A percentile compares a stretch with the other conserved stretches of the same genome.
These are phyloP conservation scores for Fistularia tabacaria DNA, from an alignment of 2,797 vertebrate genomes.

Conservation along the genomic window DNA sequence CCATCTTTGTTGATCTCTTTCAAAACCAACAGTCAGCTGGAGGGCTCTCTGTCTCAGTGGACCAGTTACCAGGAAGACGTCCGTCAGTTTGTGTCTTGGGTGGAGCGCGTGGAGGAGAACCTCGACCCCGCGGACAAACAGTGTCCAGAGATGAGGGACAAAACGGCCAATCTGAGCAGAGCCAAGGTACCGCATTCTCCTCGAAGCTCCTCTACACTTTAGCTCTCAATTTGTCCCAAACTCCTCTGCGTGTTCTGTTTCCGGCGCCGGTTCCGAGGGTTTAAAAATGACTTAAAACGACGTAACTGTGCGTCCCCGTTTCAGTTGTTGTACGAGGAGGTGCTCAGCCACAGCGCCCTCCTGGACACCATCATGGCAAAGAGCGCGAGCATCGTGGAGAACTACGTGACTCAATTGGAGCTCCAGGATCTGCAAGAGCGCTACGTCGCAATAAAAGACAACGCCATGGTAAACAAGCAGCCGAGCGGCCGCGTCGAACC, in stretches of 20 bases:
- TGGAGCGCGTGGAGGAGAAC: constrained; percentile 84
- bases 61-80: constrained; percentile 97
- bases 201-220: too few relatives aligned
- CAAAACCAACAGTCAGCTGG: constrained; percentile 81
- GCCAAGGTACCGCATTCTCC: constrained; percentile 77
- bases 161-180: constrained; percentile 85
- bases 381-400: constrained; percentile 84
- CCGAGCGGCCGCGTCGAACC: not conserved
- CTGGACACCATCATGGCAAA: constrained; percentile 89
- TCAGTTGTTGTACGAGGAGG: constrained; percentile 90
- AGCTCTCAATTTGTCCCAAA: too few relatives aligned
- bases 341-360: constrained; percentile 83
- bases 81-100: constrained; percentile 87
- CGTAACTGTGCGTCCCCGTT: constrained; percentile 5
- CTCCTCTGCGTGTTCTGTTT: not conserved
- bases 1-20: constrained; percentile 4
- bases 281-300: not conserved
- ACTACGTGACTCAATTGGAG: constrained; percentile 88
- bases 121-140: constrained; percentile 81
- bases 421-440: constrained; percentile 89
- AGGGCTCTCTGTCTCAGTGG: constrained; percentile 94
- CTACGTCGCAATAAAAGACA: constrained; percentile 81
- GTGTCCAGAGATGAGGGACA: constrained; percentile 87
- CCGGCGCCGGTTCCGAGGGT: too few relatives aligned
- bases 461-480: constrained; percentile 75